phyloP scores from a whole-genome alignment of 2,888 invertebrate species.

The Aphrophora alni region DNA sequence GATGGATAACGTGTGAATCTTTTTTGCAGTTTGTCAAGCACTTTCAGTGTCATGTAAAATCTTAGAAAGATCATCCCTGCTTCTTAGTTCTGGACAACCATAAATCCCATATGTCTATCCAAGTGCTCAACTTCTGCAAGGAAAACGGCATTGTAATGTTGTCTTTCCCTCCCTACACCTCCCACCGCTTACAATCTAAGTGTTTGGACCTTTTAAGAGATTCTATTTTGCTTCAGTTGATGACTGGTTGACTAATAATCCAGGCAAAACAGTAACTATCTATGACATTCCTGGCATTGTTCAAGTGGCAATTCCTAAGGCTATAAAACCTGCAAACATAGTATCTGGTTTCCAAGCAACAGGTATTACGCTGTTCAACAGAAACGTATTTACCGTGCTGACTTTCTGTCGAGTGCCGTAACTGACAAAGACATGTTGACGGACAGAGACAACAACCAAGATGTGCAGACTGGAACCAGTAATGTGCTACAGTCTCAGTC shows the following conservation, averaged over 20 bases:
- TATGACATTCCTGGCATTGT: slow-evolving; percentile 19
- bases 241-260: slow-evolving; percentile 12
- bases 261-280: slow-evolving; percentile 20
- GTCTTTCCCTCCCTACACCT: not conserved
- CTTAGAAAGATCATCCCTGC: not conserved
- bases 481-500: too few species aligned
- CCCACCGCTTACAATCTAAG: not conserved
- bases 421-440: not conserved
- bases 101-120: slow-evolving; percentile 2
- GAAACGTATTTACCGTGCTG: slow-evolving; percentile 4
- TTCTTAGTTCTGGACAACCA: slow-evolving; percentile 7
- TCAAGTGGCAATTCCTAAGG: not conserved
- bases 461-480: not conserved
- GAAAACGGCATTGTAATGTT: slow-evolving; percentile 11
- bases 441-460: too few species aligned
- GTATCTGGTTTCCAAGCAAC: too few species aligned
- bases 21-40: slow-evolving; percentile 6
- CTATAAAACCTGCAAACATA: not conserved
- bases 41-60: not conserved
- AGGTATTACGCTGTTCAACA: slow-evolving; percentile 35
- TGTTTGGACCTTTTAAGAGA: slow-evolving; percentile 16
- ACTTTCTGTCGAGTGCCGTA: slow-evolving; percentile 15
- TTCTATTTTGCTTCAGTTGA: not conserved
- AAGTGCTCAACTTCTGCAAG: not conserved
- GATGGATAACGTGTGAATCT: not conserved